phyloP scores from a whole-genome alignment of 2,797 vertebrate genomes.

The Lutjanus argentimaculatus region DNA sequence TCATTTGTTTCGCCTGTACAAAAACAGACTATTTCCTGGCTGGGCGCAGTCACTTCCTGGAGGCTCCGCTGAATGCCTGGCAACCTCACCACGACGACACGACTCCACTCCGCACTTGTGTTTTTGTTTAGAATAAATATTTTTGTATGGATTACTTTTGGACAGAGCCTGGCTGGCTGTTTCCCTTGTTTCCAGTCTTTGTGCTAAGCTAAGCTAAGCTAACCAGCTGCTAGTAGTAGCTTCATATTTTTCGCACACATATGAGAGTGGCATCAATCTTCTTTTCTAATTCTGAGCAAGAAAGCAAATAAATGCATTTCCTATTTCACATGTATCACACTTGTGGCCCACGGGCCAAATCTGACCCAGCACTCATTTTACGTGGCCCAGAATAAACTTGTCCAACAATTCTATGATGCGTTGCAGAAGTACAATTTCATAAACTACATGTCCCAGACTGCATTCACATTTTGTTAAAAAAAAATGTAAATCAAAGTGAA shows the following conservation, averaged over 20 bases:
- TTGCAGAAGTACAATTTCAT: too few species aligned
- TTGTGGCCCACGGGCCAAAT: too few species aligned
- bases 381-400: too few species aligned
- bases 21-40: not conserved
- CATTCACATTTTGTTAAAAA: too few species aligned
- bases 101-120: not conserved
- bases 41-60: not conserved
- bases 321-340: not conserved
- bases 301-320: not conserved
- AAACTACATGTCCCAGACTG: too few species aligned
- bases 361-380: too few species aligned
- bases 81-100: not conserved
- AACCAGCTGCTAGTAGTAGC: not conserved
- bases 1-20: not conserved
- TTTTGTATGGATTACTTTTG: not conserved
- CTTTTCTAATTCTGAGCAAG: not conserved
- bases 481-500: not conserved
- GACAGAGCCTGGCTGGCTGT: not conserved
- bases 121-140: not conserved
- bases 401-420: too few species aligned
- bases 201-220: constrained; percentile 1
- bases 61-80: not conserved
- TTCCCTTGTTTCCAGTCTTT: not conserved
- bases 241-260: not conserved
- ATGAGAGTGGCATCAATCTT: not conserved